phyloP scores from a whole-genome alignment of 2,797 vertebrate species.

The Melanotaenia boesemani region DNA sequence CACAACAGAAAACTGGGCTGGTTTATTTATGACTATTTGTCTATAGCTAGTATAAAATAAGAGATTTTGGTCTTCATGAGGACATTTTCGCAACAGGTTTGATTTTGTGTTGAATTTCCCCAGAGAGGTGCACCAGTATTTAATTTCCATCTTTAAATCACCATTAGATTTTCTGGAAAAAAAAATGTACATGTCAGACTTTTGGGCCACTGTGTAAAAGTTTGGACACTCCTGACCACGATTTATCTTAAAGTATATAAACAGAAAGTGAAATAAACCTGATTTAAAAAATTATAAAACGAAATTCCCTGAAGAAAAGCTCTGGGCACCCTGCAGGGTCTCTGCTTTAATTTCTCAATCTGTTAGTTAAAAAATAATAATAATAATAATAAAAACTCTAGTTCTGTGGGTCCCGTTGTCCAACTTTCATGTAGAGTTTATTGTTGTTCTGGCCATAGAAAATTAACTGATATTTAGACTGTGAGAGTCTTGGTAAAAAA shows the following conservation, averaged over 20 bases:
- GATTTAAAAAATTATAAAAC: neutral
- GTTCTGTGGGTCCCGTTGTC: too few relatives aligned
- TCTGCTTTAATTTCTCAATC: neutral
- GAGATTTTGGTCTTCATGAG: neutral
- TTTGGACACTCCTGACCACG: too few relatives aligned
- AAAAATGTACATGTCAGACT: neutral
- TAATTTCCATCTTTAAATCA: neutral
- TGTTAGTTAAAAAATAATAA: neutral
- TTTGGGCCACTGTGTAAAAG: neutral
- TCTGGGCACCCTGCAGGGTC: too few relatives aligned
- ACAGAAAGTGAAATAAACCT: neutral
- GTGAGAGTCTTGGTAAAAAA: too few relatives aligned
- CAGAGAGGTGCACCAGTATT: neutral
- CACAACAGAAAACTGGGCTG: slow-evolving; percentile 8
- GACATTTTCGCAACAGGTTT: neutral
- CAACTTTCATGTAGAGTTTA: too few relatives aligned
- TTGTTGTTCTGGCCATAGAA: too few relatives aligned
- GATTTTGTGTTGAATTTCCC: neutral
- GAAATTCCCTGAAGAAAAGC: too few relatives aligned
- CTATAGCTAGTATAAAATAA: neutral
- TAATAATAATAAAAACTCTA: neutral
- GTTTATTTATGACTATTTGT: neutral
- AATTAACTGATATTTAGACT: too few relatives aligned
- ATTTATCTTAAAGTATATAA: neutral
- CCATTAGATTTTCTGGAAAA: neutral